These are phyloP conservation scores for Ammodytes marinus DNA, from an alignment of 2,113 vertebrate species.

Conservation along the genomic window DNA sequence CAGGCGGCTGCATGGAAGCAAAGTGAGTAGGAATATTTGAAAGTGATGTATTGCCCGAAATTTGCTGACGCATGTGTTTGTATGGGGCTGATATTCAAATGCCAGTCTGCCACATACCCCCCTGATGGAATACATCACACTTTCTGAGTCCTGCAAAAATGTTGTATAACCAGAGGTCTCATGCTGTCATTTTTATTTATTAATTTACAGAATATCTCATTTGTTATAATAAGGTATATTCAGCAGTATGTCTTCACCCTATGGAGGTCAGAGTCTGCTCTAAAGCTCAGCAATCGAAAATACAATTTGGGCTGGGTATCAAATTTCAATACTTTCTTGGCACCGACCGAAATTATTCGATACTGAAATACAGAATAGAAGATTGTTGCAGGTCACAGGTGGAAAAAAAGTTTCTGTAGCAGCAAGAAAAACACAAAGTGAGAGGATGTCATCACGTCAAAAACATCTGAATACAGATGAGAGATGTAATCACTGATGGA, in stretches of 20 bases:
- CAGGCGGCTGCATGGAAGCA: conserved; percentile 24
- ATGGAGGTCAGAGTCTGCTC: conserved; percentile 7
- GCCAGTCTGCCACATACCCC: conserved; percentile 43
- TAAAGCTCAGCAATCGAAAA: background rate
- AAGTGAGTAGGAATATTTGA: conserved; percentile 26
- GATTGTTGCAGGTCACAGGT: conserved; percentile 5
- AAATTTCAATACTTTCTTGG: no score
- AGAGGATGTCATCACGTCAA: conserved; percentile 21
- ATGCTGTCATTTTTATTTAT: background rate
- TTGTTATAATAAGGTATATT: conserved; percentile 6
- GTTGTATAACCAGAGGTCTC: background rate
- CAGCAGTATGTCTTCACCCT: background rate
- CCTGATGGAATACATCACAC: conserved; percentile 36
- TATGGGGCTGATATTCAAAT: conserved; percentile 64
- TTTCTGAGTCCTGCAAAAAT: conserved; percentile 3
- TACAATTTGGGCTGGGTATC: background rate
- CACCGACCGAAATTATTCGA: no score
- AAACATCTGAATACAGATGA: conserved; percentile 50
- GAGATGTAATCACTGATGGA: conserved; percentile 31
- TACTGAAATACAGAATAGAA: background rate
- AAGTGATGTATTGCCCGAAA: conserved; percentile 61
- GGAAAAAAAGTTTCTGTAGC: background rate
- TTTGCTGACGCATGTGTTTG: conserved; percentile 68
- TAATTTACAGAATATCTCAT: conserved; percentile 3
- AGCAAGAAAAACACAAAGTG: background rate